Evolutionary conservation across 2,797 vertebrate genomes (phyloP), one percentile per base, ranked within the genome.

Genomic region (Acanthurus lineatus): DNA sequence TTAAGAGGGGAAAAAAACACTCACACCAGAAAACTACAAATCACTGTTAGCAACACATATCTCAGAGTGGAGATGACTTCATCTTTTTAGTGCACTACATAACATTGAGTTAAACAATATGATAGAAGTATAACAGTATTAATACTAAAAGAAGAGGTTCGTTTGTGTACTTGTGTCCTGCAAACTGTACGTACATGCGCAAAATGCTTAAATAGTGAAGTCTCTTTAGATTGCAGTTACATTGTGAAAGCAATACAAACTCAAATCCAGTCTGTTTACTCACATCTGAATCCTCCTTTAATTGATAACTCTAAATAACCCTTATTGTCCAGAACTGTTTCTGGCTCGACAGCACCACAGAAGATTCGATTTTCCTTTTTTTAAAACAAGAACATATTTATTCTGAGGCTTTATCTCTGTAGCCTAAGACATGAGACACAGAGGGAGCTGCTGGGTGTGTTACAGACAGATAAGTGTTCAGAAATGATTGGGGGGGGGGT

Each of bases 1-100:
- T 6, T 52, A 25, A 32, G 54, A 32, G 54, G 73, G 54, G 22
- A 10, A 42, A 10, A 42, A 53, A 54, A 81, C 40, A 88, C 64
- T 49, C 77, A 88, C 81, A 89, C 62, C 70, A 82, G 76, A 87
- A 89, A 85, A 82, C 78, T 78, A 90, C 73, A 88, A 84, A 88
- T 80, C 71, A 88, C 89, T 80, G 72, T 80, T 85, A 85, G 72
- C 73, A 88, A 87, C 84, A 90, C 73, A 60, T 74, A 83, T 84
- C 68, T 90, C 77, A 80, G 72, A 85, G 79, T 81, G 87, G 73
- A 86, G 82, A 91, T 86, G 84, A 90, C 81, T 91, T 92, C 86
- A 87, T 88, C 75, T 86, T 92, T 89, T 93, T 94, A 94, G 94
- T 95, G 94, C 94, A 95, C 91, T 94, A 94, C 87, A 92, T 92